phyloP scores from a whole-genome alignment of 2,888 invertebrate species.

The Drosophila limbata region DNA sequence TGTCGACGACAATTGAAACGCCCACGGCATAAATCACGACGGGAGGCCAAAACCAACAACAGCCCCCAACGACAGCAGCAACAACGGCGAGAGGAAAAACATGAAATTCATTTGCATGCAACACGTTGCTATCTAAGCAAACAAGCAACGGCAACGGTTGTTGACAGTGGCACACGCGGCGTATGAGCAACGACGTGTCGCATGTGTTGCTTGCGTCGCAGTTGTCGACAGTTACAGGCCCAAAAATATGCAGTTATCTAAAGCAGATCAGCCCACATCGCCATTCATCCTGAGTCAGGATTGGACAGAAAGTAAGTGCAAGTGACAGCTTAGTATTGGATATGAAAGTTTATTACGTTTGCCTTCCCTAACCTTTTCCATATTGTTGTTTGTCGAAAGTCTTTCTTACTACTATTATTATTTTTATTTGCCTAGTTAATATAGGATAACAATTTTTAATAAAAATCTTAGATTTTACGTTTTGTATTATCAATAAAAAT shows the following conservation, averaged over 20 bases:
- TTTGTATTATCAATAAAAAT: not conserved
- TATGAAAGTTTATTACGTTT: not conserved
- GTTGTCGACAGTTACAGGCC: slow-evolving; percentile 29
- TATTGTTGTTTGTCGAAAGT: not conserved
- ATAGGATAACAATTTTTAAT: too few species aligned
- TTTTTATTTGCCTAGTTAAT: not conserved
- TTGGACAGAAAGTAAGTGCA: slow-evolving; percentile 3
- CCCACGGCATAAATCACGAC: slow-evolving; percentile 62
- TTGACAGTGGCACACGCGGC: slow-evolving; percentile 39
- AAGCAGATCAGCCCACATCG: slow-evolving; percentile 45
- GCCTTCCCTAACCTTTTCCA: not conserved
- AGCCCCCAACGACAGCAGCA: slow-evolving; percentile 25
- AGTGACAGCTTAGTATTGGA: not conserved
- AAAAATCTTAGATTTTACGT: too few species aligned
- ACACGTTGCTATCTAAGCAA: slow-evolving; percentile 70
- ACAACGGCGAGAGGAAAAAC: slow-evolving; percentile 21
- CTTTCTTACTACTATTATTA: too few species aligned
- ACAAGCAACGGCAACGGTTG: slow-evolving; percentile 25
- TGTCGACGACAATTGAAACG: slow-evolving; percentile 59
- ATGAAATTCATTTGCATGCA: slow-evolving; percentile 78
- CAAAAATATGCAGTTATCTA: slow-evolving; percentile 51
- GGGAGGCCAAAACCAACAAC: slow-evolving; percentile 27
- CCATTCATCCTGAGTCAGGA: not conserved
- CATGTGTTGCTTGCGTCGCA: slow-evolving; percentile 51
- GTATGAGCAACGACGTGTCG: slow-evolving; percentile 69